Base-by-base conservation (phyloP, 2,888 invertebrate genomes). In the Sminthurinus aureus region DNA sequence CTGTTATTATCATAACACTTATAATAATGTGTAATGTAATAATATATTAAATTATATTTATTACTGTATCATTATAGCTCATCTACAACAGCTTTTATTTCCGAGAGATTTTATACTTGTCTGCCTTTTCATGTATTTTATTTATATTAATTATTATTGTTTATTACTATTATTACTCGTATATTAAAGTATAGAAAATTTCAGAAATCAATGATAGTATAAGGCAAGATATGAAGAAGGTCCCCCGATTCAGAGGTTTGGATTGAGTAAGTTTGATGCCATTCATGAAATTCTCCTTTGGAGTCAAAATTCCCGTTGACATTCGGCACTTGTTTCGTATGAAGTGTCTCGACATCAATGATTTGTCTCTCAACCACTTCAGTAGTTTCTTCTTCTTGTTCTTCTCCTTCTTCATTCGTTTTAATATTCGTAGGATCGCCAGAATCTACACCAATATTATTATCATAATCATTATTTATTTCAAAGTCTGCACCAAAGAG, bases 161-260 rank as follows among this genome's bases (percentile, higher is more conserved):
- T 11, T 52, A 13, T 11, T 52, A 13, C 8, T 52, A 52, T 52
- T 52, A 52, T 11, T 52, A 11, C 13, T 52, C 13, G 8, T 52
- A 52, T 52, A 52, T 8, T 52, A 67, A 67, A 67, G n/a, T n/a
- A 12, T 13, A 6, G n/a, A 11, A 67, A 67, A 6, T 71, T 22
- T 85, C 85, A 88, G 93, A 92, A 97, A 94, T 98, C 97, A 92
- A 97, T 95, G 91, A 97, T 95, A 92, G 97, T 97, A 92, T 98
- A 98, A 92, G 98, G 98, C 93, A 98, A 93, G 92, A 98, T 96
- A 91, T 96, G 93, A 90, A 98, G 93, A 90, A 93, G 92, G 90
- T 95, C 94, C 90, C 94, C 95, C 90, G 95, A 93, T n/a, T n/a
- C n/a, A 89, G 93, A 93, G 85, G 95, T 94, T 90, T 93, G 92